Conservation (phyloP, 2,888 invertebrate species). For the Polyommatus iphigenia region DNA sequence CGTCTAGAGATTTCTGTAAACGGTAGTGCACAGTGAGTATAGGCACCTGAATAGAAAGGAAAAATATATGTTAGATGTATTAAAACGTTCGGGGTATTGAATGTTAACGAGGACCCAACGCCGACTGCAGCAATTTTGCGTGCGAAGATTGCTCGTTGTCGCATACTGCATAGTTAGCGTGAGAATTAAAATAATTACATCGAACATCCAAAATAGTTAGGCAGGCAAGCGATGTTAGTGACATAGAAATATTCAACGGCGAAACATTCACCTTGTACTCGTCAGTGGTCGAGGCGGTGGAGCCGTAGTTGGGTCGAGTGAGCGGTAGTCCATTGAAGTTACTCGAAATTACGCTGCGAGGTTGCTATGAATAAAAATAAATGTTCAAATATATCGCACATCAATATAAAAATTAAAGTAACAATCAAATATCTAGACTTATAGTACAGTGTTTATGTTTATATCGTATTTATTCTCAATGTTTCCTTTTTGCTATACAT, state of each 20-base stretch:
- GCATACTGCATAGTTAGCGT: background rate
- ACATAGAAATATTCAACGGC: background rate
- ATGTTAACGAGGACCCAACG: constrained; percentile 27
- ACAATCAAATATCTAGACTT: background rate
- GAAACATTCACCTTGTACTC: constrained; percentile 61
- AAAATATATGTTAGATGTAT: constrained; percentile 47
- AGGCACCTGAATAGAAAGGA: constrained; percentile 49
- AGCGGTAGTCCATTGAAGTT: constrained; percentile 66
- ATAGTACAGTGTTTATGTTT: background rate
- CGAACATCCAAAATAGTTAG: background rate
- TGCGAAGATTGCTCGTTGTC: background rate
- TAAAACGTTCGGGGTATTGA: constrained; percentile 41
- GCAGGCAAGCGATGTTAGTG: constrained; percentile 26
- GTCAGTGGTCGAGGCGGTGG: constrained; percentile 55
- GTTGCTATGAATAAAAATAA: constrained; percentile 50
- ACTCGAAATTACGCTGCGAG: constrained; percentile 64
- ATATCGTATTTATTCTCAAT: background rate
- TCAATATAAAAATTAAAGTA: background rate
- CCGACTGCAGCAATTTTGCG: constrained; percentile 30
- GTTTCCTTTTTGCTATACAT: constrained; percentile 33
- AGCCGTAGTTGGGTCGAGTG: constrained; percentile 61
- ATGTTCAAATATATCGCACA: background rate
- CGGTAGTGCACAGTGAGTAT: constrained; percentile 49
- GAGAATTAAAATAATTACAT: background rate
- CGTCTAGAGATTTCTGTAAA: constrained; percentile 86